Evolutionary conservation across 2,888 invertebrate species (phyloP).

Genomic region (Zaprionus lineosus): DNA sequence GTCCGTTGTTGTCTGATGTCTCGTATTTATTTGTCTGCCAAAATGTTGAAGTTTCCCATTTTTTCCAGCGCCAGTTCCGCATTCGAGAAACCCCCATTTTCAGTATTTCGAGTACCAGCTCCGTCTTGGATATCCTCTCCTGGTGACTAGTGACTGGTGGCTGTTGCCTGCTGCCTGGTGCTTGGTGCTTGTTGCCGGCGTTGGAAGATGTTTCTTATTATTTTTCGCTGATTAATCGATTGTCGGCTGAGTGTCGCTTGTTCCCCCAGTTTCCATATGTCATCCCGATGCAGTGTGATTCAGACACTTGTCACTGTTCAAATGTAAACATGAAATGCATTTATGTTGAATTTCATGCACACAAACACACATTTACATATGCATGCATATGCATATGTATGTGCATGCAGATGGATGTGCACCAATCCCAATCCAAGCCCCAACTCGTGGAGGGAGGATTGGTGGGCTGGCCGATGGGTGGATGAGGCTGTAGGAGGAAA

Average conservation of each 20-base stretch:
- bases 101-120: slow-evolving; percentile 33
- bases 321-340: slow-evolving; percentile 77
- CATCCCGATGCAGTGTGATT: slow-evolving; percentile 73
- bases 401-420: no score
- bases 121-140: not conserved
- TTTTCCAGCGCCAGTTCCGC: slow-evolving; percentile 69
- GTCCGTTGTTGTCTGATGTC: slow-evolving; percentile 44
- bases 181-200: slow-evolving; percentile 23
- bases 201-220: slow-evolving; percentile 76
- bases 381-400: slow-evolving; percentile 5
- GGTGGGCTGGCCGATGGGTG: no score
- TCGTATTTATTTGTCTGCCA: slow-evolving; percentile 75
- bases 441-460: no score
- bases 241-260: slow-evolving; percentile 78
- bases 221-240: slow-evolving; percentile 79
- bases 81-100: slow-evolving; percentile 45
- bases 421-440: not conserved
- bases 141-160: no score
- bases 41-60: slow-evolving; percentile 67
- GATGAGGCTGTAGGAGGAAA: not conserved
- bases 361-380: slow-evolving; percentile 27
- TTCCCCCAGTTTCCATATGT: slow-evolving; percentile 71
- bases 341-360: slow-evolving; percentile 61
- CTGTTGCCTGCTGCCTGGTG: no score
- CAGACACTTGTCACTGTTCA: slow-evolving; percentile 78